Percentiles rank a stretch among this genome's conserved stretches.
Evolutionary conservation across 2,888 invertebrate species (phyloP).

Genomic region (Orgyia antiqua): DNA sequence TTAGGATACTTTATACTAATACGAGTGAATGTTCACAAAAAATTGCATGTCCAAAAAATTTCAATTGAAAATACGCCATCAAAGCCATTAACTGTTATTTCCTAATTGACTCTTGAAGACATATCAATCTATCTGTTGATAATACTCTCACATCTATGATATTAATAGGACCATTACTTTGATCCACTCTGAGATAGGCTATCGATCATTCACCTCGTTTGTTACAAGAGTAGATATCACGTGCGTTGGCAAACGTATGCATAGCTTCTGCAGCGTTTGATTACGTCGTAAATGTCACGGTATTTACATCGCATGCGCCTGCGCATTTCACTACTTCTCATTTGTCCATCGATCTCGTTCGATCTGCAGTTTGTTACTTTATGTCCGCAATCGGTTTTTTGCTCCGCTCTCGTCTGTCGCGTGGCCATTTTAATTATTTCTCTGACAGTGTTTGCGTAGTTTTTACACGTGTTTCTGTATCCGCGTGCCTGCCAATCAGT

Average conservation of each 20-base stretch:
- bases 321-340: constrained; percentile 25
- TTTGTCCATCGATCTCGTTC: constrained; percentile 46
- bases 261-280: constrained; percentile 15
- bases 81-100: too few species aligned
- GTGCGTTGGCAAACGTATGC: constrained; percentile 27
- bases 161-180: too few species aligned
- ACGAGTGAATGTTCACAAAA: too few species aligned
- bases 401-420: constrained; percentile 22
- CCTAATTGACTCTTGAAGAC: too few species aligned
- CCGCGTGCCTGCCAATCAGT: constrained; percentile 29
- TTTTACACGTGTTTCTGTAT: constrained; percentile 26
- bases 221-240: constrained; percentile 50
- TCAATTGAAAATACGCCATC: too few species aligned
- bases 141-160: too few species aligned
- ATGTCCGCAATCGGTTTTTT: constrained; percentile 42
- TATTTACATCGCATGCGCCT: constrained; percentile 58
- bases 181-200: too few species aligned
- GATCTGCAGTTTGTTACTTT: constrained; percentile 45
- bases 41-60: too few species aligned
- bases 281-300: constrained; percentile 37
- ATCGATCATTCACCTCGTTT: constrained; percentile 67
- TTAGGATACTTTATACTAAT: too few species aligned
- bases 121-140: too few species aligned
- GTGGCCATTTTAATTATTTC: constrained; percentile 27
- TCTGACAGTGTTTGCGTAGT: constrained; percentile 27